A percentile compares a stretch with the other conserved stretches of the same genome.
These are phyloP conservation scores for Creontiades dilutus DNA, from an alignment of 2,888 invertebrate species.

Conservation along the genomic window DNA sequence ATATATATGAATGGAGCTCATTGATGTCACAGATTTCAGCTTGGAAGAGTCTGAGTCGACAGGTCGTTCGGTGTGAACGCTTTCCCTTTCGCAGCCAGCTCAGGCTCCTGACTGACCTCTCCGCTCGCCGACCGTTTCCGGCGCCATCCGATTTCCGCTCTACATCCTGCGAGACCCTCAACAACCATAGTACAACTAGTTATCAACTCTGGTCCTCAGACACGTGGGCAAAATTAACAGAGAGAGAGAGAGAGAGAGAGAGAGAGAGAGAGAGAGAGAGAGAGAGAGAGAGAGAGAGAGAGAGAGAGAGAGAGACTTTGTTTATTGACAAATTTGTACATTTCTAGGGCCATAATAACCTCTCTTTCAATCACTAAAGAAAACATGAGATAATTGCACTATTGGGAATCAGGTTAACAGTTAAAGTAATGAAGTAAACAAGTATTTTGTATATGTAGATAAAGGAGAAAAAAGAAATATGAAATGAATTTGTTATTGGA, in stretches of 20 bases:
- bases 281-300: conserved; percentile 22
- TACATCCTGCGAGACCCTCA: background rate
- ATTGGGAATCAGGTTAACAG: too few species aligned
- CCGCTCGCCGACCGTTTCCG: conserved; percentile 17
- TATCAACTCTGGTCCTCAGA: background rate
- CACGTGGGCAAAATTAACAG: background rate
- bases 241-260: background rate
- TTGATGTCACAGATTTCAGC: background rate
- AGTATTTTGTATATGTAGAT: too few species aligned
- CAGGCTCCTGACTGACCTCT: background rate
- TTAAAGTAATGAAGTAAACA: too few species aligned
- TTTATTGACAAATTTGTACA: too few species aligned
- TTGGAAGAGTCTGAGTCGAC: background rate
- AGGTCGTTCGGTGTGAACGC: background rate
- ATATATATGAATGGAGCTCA: background rate
- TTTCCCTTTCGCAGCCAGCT: conserved; percentile 12
- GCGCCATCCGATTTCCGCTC: conserved; percentile 24
- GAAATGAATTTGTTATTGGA: too few species aligned
- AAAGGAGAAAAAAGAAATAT: too few species aligned
- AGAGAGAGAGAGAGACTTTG: too few species aligned
- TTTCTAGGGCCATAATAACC: too few species aligned
- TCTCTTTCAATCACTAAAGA: too few species aligned
- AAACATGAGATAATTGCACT: too few species aligned
- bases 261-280: conserved; percentile 18
- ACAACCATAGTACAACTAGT: background rate